phyloP scores from a whole-genome alignment of 2,797 vertebrate genomes.

The Pampus argenteus region DNA sequence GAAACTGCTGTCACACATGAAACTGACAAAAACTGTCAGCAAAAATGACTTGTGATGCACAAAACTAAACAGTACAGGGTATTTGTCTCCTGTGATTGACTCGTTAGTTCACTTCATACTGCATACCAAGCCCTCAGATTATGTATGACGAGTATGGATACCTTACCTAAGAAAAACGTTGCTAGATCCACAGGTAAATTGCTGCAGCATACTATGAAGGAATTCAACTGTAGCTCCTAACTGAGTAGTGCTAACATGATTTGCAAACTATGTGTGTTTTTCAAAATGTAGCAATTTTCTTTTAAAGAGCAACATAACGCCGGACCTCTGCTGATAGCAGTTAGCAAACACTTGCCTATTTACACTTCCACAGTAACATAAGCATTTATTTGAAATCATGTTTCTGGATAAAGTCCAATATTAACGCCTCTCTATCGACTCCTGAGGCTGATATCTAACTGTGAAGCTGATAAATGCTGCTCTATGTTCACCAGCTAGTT shows the following conservation, averaged over 20 bases:
- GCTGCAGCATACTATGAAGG: not conserved
- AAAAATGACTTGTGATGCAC: not conserved
- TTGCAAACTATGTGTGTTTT: not conserved
- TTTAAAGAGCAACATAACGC: no score
- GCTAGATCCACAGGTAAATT: not conserved
- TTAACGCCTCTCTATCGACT: no score
- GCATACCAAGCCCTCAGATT: not conserved
- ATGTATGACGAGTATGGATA: not conserved
- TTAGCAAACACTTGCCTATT: no score
- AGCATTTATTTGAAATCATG: no score
- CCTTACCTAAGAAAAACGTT: not conserved
- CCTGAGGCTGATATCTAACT: no score
- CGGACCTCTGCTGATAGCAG: no score
- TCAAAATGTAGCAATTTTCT: not conserved
- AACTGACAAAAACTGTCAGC: not conserved
- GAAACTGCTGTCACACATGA: constrained; percentile 14
- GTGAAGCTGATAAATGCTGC: no score
- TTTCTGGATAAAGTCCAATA: no score
- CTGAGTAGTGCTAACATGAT: not conserved
- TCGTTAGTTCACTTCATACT: not conserved
- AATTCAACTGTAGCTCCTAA: not conserved
- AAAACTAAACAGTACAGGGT: not conserved
- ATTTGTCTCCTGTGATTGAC: no score
- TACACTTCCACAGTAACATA: no score
- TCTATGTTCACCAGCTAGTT: no score